Conservation (phyloP, 2,113 vertebrate genomes). For the Aptenodytes patagonicus region DNA sequence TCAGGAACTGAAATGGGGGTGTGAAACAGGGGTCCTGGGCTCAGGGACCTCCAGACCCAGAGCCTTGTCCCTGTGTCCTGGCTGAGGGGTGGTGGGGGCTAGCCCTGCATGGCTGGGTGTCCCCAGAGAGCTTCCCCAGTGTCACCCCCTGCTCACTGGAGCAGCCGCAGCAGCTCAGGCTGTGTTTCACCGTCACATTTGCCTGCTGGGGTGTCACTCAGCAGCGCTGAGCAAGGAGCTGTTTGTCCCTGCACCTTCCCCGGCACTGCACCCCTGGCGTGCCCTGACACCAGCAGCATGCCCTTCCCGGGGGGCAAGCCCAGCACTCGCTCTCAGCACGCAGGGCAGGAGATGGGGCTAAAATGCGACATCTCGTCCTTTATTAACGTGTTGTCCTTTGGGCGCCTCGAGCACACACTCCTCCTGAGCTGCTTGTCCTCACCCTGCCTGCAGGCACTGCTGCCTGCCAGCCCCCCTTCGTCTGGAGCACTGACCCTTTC, state of each 20-base stretch:
- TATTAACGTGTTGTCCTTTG: not conserved
- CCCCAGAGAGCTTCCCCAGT: constrained; percentile 46
- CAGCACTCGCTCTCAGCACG: rapidly evolving
- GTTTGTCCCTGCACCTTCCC: not conserved
- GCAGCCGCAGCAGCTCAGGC: constrained; percentile 54
- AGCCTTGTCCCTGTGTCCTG: not conserved
- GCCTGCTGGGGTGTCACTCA: constrained; percentile 44
- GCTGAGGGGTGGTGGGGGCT: not conserved
- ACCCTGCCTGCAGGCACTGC: rapidly evolving
- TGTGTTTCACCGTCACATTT: constrained; percentile 63
- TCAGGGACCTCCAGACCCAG: not conserved
- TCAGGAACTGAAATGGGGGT: not conserved
- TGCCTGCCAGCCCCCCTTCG: not conserved
- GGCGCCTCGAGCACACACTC: not conserved
- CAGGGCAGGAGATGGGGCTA: not conserved
- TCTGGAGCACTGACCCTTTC: not conserved
- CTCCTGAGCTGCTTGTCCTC: not conserved
- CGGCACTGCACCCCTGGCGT: not conserved
- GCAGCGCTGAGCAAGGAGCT: not conserved
- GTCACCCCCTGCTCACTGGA: constrained; percentile 21
- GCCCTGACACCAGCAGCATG: not conserved
- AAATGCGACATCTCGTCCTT: rapidly evolving
- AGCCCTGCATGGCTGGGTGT: not conserved
- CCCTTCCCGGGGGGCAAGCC: not conserved
- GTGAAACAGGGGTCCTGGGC: not conserved